These are phyloP conservation scores for Galaxea fascicularis DNA, from an alignment of 92 coral and sea anemone species.

Conservation along the genomic window DNA sequence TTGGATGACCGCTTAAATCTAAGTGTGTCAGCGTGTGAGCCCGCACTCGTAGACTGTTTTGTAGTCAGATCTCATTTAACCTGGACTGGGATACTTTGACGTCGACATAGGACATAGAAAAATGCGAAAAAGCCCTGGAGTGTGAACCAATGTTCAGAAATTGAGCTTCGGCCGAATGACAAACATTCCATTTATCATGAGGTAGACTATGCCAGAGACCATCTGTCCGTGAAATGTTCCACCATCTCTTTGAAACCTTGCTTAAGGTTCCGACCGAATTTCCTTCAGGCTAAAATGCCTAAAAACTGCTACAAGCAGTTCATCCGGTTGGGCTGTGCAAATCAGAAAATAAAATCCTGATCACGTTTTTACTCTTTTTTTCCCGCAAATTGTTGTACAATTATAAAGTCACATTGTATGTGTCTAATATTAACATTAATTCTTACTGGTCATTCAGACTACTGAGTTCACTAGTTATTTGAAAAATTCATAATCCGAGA, in stretches of 20 bases:
- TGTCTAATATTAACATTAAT: too few relatives aligned
- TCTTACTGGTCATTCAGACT: conserved; percentile 37
- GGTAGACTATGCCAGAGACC: conserved; percentile 30
- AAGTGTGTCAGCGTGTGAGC: conserved; percentile 31
- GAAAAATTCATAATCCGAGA: conserved; percentile 57
- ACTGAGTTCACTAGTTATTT: too few relatives aligned
- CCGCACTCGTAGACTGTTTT: conserved; percentile 31
- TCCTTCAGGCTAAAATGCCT: conserved; percentile 64
- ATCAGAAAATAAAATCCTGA: conserved; percentile 54
- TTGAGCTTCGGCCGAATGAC: conserved; percentile 1
- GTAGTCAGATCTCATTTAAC: conserved; percentile 1
- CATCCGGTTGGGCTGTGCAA: conserved; percentile 61
- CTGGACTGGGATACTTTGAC: too few relatives aligned
- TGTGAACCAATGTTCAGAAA: neutral
- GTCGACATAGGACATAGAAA: neutral
- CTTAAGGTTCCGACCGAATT: conserved; percentile 44
- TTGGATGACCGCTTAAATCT: conserved; percentile 29
- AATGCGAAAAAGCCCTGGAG: conserved; percentile 5
- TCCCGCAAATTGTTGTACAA: conserved; percentile 57
- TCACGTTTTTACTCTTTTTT: conserved; percentile 59
- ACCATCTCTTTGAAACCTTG: conserved; percentile 35
- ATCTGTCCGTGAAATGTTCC: conserved; percentile 30
- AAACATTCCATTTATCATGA: neutral
- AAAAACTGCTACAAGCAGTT: conserved; percentile 53
- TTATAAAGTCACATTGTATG: conserved; percentile 57